These are phyloP conservation scores for Agrochola lota DNA, from an alignment of 2,888 invertebrate species.

Conservation along the genomic window DNA sequence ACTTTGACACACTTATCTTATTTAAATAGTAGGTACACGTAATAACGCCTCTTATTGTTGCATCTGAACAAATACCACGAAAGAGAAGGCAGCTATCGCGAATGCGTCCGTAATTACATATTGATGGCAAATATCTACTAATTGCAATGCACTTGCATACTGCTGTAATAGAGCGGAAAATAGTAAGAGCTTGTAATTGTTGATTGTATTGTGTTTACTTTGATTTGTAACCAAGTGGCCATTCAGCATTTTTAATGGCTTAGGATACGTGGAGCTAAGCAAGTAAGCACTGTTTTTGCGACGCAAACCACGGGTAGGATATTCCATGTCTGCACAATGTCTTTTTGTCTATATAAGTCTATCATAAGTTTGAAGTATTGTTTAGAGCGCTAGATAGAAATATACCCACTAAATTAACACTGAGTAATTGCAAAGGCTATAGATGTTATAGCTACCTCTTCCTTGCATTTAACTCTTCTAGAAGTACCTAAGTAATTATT, in stretches of 20 bases:
- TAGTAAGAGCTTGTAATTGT: conserved; percentile 42
- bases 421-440: not conserved
- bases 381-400: not conserved
- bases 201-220: conserved; percentile 9
- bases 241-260: not conserved
- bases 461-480: too few relatives aligned
- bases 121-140: conserved; percentile 42
- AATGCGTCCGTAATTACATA: conserved; percentile 54
- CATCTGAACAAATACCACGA: conserved; percentile 53
- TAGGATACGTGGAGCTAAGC: not conserved
- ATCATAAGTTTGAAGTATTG: not conserved
- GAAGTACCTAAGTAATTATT: too few relatives aligned
- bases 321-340: not conserved
- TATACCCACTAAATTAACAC: not conserved
- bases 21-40: conserved; percentile 29
- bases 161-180: conserved; percentile 53
- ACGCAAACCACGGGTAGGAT: too few relatives aligned
- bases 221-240: conserved; percentile 12
- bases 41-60: conserved; percentile 8
- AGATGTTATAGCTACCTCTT: not conserved
- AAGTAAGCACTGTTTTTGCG: not conserved
- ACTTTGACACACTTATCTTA: conserved; percentile 57
- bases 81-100: conserved; percentile 34
- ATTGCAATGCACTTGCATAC: conserved; percentile 44
- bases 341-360: not conserved